phyloP scores from a whole-genome alignment of 1,140 invertebrate species.

The Carposina sasakii region DNA sequence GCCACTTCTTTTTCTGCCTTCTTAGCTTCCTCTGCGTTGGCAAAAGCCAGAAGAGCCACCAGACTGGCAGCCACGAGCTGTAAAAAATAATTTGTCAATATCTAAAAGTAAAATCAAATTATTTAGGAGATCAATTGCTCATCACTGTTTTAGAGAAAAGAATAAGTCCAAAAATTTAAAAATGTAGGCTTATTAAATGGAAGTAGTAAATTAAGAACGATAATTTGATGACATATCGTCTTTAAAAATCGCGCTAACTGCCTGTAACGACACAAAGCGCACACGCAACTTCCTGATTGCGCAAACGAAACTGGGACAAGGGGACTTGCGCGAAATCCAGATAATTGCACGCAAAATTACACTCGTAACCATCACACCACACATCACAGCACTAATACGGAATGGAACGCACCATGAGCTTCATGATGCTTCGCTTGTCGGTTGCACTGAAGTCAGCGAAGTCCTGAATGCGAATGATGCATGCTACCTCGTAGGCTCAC shows the following conservation, averaged over 20 bases:
- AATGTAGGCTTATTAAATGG: no score
- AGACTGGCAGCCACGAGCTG: constrained; percentile 72
- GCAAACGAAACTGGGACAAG: constrained; percentile 33
- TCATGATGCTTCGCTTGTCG: constrained; percentile 70
- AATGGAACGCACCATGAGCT: constrained; percentile 66
- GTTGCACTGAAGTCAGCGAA: constrained; percentile 71
- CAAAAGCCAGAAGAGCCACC: constrained; percentile 73
- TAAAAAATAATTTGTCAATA: constrained; percentile 33
- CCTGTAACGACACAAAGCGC: constrained; percentile 22
- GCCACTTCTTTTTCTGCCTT: constrained; percentile 72
- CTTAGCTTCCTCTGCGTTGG: constrained; percentile 68
- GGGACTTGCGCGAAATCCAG: constrained; percentile 31
- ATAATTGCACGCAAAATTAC: constrained; percentile 34
- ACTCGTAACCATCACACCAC: constrained; percentile 12
- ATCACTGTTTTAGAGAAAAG: no score
- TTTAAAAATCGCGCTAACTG: no score
- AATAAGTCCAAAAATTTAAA: no score
- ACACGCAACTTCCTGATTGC: constrained; percentile 43
- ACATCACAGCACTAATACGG: constrained; percentile 27
- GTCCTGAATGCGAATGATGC: constrained; percentile 73
- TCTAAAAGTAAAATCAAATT: no score
- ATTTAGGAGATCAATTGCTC: no score
- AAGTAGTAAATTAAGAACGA: no score
- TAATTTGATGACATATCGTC: no score
- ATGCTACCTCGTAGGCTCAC: constrained; percentile 49